Percentiles rank a stretch among this genome's conserved stretches.
These are phyloP conservation scores for Pempheris klunzingeri DNA, from an alignment of 2,797 vertebrate species.

Conservation along the genomic window DNA sequence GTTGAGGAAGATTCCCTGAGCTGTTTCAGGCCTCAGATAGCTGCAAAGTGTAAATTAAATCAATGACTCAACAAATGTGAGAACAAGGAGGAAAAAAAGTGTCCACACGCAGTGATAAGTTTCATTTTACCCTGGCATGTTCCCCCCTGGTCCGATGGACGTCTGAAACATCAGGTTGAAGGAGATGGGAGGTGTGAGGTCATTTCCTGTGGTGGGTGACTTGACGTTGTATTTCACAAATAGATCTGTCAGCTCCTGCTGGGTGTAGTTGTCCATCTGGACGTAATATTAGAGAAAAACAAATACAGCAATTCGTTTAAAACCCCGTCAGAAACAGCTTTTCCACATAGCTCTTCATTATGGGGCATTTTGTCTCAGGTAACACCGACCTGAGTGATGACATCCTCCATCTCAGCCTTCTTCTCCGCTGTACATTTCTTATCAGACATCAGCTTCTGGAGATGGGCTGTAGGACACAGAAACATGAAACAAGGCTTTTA, in stretches of 20 bases:
- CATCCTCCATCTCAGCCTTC: conserved; percentile 94
- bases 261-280: conserved; percentile 96
- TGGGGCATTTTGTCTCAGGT: neutral
- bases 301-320: neutral
- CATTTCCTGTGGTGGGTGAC: conserved; percentile 95
- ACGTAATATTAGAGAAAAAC: neutral
- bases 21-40: conserved; percentile 98
- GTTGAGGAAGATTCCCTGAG: conserved; percentile 99
- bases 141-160: conserved; percentile 97
- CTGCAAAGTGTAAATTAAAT: conserved; percentile 74
- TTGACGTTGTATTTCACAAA: conserved; percentile 98
- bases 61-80: neutral
- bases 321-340: neutral
- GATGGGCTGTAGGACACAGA: conserved; percentile 87
- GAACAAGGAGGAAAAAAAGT: too few species aligned
- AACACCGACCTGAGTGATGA: conserved; percentile 91
- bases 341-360: neutral
- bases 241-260: conserved; percentile 93
- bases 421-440: conserved; percentile 96
- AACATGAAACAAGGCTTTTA: neutral
- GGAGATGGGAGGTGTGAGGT: conserved; percentile 92
- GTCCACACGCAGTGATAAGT: accelerated
- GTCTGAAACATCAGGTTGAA: conserved; percentile 99
- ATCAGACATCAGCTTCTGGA: conserved; percentile 98
- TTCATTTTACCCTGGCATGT: conserved; percentile 93